Conservation (phyloP, 2,113 vertebrate species). For the Saccopteryx leptura region DNA sequence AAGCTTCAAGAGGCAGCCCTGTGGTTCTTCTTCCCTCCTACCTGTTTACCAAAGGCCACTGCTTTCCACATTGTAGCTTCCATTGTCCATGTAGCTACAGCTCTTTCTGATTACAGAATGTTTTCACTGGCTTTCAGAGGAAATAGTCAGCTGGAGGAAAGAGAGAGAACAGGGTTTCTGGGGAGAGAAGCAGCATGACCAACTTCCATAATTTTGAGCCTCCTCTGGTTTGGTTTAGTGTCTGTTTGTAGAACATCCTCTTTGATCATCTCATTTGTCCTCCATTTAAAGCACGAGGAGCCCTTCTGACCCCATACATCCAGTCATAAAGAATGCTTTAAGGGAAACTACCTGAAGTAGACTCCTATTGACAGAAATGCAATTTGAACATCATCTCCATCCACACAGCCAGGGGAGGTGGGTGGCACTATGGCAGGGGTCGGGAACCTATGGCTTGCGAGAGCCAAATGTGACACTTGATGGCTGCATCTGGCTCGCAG, state of each 20-base stretch:
- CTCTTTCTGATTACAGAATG: background rate
- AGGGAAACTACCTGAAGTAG: conserved; percentile 45
- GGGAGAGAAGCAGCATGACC: background rate
- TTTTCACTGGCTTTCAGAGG: background rate
- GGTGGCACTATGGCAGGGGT: background rate
- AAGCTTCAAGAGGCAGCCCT: background rate
- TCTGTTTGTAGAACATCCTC: conserved; percentile 12
- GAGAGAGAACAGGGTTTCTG: background rate
- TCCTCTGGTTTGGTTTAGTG: accelerated
- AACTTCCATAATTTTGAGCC: background rate
- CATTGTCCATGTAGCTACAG: accelerated
- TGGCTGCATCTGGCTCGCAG: no score
- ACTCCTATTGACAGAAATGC: conserved; percentile 53
- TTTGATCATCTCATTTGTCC: conserved; percentile 13
- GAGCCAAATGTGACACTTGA: no score
- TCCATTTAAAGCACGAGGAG: background rate
- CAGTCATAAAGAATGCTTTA: conserved; percentile 1
- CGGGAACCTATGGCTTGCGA: no score
- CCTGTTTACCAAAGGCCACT: background rate
- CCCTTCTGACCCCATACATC: background rate
- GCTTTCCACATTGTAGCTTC: background rate
- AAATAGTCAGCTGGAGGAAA: background rate
- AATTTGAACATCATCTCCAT: background rate
- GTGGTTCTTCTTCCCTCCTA: background rate
- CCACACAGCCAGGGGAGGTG: background rate